A percentile compares a stretch with the other conserved stretches of the same genome.
These are phyloP conservation scores for Emys orbicularis DNA, from an alignment of 2,797 vertebrate genomes.

Conservation along the genomic window DNA sequence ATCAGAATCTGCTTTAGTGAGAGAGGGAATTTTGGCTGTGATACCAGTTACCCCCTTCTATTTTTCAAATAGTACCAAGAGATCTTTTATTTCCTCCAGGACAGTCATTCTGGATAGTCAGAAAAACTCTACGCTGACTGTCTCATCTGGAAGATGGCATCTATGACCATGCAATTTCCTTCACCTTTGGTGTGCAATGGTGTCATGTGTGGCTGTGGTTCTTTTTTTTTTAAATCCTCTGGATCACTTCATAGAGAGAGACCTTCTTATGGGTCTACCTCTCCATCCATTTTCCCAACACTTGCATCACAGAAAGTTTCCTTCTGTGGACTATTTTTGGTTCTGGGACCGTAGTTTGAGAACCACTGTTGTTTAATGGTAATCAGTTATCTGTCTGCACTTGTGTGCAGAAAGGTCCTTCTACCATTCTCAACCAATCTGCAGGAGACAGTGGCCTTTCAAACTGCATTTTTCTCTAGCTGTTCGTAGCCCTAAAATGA, in stretches of 20 bases:
- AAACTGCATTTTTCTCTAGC: background rate
- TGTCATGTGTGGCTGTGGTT: too few relatives aligned
- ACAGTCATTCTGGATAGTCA: too few relatives aligned
- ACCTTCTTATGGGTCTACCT: background rate
- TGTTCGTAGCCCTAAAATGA: background rate
- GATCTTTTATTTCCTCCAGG: too few relatives aligned
- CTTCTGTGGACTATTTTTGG: background rate
- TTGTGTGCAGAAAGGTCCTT: background rate
- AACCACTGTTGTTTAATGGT: too few relatives aligned
- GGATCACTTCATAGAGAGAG: background rate
- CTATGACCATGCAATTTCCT: too few relatives aligned
- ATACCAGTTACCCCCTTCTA: too few relatives aligned
- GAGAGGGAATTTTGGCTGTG: too few relatives aligned
- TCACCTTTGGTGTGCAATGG: too few relatives aligned
- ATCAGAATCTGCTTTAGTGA: too few relatives aligned
- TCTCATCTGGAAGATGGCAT: too few relatives aligned
- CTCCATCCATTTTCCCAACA: background rate
- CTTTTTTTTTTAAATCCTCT: background rate
- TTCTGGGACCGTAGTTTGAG: background rate
- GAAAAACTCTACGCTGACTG: too few relatives aligned
- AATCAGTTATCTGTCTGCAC: background rate
- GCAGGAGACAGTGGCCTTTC: background rate
- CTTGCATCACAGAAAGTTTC: background rate
- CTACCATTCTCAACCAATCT: background rate
- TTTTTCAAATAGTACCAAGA: too few relatives aligned